Evolutionary conservation across 2,888 invertebrate genomes (phyloP), one percentile per base, ranked within the genome.

Genomic region (Sisyra nigra): DNA sequence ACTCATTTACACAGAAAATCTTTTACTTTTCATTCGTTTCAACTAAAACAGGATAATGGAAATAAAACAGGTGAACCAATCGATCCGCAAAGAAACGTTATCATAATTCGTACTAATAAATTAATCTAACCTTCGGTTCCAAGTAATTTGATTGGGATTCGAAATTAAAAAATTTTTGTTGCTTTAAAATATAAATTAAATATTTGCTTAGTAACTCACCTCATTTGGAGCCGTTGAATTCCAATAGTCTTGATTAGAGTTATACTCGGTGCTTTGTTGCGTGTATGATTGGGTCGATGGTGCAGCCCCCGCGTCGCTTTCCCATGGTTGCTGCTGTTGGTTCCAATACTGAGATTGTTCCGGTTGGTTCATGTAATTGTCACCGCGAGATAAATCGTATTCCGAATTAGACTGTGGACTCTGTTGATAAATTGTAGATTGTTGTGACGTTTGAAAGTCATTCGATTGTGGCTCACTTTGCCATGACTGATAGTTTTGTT

Each of bases 191-290:
- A n/a, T n/a, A n/a, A n/a, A n/a, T n/a, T 13, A 34, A 34, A 34
- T 14, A 34, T 14, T 32, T 34, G 34, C 7, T n/a, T 7, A 37
- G 36, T 19, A n/a, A 46, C 55, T 50, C 55, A 63, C 63, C 62
- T 63, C 61, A 49, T 51, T 47, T 45, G 56, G 56, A 58, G 59
- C 54, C 35, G 35, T 11, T 50, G 53, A 54, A 49, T 52, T 52
- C 51, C 57, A 57, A 49, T 59, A 59, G 44, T 58, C 54, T 39
- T 39, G 10, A 48, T 30, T n/a, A 50, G 52, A 11, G 54, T 52
- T 9, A 56, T 39, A 50, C 56, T 59, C 59, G 59, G 8, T 57
- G 56, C 1, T 51, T 38, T 36, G 51, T 24, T 15, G 15, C 31
- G 31, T 18, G 15, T 31, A 32, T 11, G 13, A 32, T 30, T 41